Percentiles rank a stretch among this genome's conserved stretches.
Conservation (phyloP, 2,797 vertebrate species). For the Scomberomorus guttatus region DNA sequence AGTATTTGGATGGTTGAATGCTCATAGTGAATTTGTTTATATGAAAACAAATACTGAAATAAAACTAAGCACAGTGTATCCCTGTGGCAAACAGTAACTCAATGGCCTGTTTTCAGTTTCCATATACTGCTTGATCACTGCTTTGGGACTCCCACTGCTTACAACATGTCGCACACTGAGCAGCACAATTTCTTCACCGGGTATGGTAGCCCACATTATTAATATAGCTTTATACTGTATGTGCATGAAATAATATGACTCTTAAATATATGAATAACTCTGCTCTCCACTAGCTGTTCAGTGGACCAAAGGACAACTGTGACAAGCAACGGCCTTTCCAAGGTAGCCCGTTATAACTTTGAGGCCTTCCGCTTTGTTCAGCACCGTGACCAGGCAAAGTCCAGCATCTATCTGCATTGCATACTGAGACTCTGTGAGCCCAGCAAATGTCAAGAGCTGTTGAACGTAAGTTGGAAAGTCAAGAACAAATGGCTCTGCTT, state of each 20-base stretch:
- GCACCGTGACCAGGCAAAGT: constrained; percentile 78
- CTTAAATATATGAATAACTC: neutral
- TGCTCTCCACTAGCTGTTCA: constrained; percentile 70
- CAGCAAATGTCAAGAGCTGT: constrained; percentile 77
- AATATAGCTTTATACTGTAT: neutral
- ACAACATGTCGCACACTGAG: constrained; percentile 66
- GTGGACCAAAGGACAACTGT: constrained; percentile 63
- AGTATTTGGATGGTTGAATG: constrained; percentile 38
- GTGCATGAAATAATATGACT: neutral
- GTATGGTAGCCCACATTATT: constrained; percentile 62
- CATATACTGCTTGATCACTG: constrained; percentile 86
- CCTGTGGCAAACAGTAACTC: constrained; percentile 4
- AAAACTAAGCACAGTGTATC: neutral
- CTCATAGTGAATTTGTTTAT: neutral
- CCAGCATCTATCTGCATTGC: constrained; percentile 87
- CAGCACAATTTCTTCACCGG: constrained; percentile 83
- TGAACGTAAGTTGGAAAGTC: constrained; percentile 70
- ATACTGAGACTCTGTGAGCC: constrained; percentile 86
- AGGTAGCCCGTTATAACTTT: constrained; percentile 80
- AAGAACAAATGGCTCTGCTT: neutral
- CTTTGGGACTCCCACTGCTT: constrained; percentile 83
- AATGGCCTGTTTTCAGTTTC: constrained; percentile 77
- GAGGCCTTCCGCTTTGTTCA: constrained; percentile 87
- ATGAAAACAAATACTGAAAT: constrained; percentile 13
- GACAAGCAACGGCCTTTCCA: constrained; percentile 77